These are phyloP conservation scores for Druon quercuslanigerum DNA, from an alignment of 1,140 invertebrate species.

Conservation along the genomic window DNA sequence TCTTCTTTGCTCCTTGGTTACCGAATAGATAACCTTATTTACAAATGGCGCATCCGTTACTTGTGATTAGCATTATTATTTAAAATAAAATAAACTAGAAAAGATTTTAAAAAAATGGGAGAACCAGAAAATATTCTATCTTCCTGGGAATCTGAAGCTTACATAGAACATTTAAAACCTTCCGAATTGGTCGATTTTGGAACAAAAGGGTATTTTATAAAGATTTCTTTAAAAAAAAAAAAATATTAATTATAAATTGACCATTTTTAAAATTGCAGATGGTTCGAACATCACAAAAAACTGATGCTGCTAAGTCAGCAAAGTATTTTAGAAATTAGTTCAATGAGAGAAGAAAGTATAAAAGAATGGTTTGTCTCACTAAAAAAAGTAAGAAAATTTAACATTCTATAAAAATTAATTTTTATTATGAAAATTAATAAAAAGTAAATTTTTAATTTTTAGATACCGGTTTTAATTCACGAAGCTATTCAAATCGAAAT, in stretches of 20 bases:
- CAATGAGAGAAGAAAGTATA: constrained; percentile 82
- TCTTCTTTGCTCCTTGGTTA: background rate
- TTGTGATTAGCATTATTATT: too few relatives aligned
- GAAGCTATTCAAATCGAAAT: constrained; percentile 86
- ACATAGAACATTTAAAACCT: constrained; percentile 72
- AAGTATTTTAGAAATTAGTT: constrained; percentile 83
- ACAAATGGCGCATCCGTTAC: constrained; percentile 62
- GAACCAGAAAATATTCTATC: constrained; percentile 70
- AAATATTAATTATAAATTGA: background rate
- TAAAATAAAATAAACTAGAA: constrained; percentile 12
- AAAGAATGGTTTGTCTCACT: constrained; percentile 82
- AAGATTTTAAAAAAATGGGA: constrained; percentile 55
- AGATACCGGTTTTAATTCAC: constrained; percentile 82
- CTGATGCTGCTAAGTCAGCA: constrained; percentile 88
- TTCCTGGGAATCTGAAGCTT: constrained; percentile 75
- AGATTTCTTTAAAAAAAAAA: constrained; percentile 32
- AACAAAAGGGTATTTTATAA: constrained; percentile 67
- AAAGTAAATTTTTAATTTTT: constrained; percentile 60
- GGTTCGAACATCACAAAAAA: constrained; percentile 86
- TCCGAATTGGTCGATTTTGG: constrained; percentile 74
- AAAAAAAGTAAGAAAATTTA: constrained; percentile 76
- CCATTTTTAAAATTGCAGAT: constrained; percentile 72
- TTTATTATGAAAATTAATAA: too few relatives aligned
- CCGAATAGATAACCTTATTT: constrained; percentile 55
- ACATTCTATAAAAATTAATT: constrained; percentile 23